Conservation (phyloP, 1,140 invertebrate species). For the Venustaconcha ellipsiformis region DNA sequence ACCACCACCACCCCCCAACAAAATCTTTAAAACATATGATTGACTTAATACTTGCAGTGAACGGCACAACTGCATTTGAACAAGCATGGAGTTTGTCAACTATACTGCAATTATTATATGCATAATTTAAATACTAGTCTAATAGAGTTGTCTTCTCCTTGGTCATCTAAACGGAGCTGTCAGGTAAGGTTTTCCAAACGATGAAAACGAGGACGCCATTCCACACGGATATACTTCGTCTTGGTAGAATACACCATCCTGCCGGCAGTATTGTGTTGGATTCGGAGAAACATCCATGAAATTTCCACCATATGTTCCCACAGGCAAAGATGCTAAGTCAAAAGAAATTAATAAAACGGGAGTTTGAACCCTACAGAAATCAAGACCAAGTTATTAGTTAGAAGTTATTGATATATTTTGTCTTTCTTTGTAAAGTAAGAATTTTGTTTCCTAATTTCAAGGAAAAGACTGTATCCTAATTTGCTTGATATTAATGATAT, state of each 20-base stretch:
- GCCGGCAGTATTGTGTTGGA: constrained; percentile 41
- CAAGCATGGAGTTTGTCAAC: no score
- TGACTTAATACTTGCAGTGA: no score
- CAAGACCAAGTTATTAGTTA: neutral
- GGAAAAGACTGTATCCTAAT: neutral
- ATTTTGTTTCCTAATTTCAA: neutral
- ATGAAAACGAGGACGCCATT: constrained; percentile 34
- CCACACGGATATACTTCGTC: constrained; percentile 40
- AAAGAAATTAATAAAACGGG: constrained; percentile 3
- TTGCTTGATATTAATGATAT: neutral
- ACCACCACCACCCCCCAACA: no score
- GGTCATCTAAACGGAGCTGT: constrained; percentile 42
- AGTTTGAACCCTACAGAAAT: neutral
- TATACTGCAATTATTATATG: no score
- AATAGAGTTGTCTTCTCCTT: no score
- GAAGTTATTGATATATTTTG: neutral
- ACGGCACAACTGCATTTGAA: no score
- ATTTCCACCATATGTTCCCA: constrained; percentile 48
- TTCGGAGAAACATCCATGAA: constrained; percentile 58
- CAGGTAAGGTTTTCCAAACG: constrained; percentile 49
- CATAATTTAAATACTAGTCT: no score
- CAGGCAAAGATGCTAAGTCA: constrained; percentile 39
- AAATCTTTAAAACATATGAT: no score
- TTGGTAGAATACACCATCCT: constrained; percentile 45
- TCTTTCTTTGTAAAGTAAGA: neutral